These are phyloP conservation scores for Sitobion miscanthi DNA, from an alignment of 1,140 invertebrate genomes.

Conservation along the genomic window DNA sequence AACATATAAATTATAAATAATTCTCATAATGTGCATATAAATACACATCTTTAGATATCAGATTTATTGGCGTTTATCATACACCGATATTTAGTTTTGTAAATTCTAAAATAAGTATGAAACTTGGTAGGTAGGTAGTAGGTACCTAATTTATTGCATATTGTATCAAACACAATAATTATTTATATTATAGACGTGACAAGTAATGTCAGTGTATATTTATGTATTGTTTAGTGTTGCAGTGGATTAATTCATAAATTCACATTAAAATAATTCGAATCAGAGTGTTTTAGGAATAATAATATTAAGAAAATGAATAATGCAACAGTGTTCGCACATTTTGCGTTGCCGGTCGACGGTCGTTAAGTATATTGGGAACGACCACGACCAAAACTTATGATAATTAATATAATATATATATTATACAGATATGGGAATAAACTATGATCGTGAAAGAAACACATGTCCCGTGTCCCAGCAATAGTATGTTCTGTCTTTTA, in stretches of 20 bases:
- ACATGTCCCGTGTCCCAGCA: not conserved
- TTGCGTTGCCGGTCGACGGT: not conserved
- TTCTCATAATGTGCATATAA: not conserved
- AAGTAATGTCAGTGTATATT: not conserved
- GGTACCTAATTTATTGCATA: not conserved
- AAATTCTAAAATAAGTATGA: not conserved
- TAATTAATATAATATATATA: not conserved
- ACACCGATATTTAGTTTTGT: not conserved
- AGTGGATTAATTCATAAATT: slow-evolving; percentile 1
- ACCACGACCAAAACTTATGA: not conserved
- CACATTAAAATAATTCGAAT: not conserved
- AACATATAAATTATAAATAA: not conserved
- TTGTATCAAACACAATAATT: not conserved
- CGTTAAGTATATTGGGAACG: not conserved
- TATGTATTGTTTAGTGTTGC: not conserved
- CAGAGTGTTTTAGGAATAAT: not conserved
- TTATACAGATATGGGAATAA: not conserved
- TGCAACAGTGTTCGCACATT: not conserved
- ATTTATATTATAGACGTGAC: not conserved
- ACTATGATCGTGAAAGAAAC: not conserved
- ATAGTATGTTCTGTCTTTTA: not conserved
- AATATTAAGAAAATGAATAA: slow-evolving; percentile 6
- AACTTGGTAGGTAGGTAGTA: not conserved
- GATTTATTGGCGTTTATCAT: not conserved
- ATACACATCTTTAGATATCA: not conserved